Percentiles rank a stretch among this genome's conserved stretches.
phyloP scores from a whole-genome alignment of 2,797 vertebrate species.

The Peromyscus attwateri region DNA sequence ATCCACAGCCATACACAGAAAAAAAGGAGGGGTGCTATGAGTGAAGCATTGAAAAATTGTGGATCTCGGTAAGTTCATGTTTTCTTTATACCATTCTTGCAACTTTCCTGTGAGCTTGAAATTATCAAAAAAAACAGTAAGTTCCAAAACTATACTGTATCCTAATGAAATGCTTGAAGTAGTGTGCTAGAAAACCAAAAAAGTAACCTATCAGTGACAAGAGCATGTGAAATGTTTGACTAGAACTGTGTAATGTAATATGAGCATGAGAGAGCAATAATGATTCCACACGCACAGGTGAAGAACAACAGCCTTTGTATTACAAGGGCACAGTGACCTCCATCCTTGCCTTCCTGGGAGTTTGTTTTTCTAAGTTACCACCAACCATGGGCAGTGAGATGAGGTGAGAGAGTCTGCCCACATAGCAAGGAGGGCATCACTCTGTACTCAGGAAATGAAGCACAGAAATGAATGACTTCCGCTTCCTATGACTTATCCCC shows the following conservation, averaged over 20 bases:
- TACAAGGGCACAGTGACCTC: not conserved
- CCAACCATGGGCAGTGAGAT: not conserved
- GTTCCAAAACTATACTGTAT: not conserved
- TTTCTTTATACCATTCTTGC: not conserved
- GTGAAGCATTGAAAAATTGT: not conserved
- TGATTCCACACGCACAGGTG: not conserved
- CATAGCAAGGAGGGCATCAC: not conserved
- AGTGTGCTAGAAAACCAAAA: not conserved
- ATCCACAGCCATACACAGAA: not conserved
- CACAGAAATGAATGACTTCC: not conserved
- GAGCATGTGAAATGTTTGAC: not conserved
- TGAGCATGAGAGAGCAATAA: not conserved
- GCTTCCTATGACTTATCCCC: not conserved
- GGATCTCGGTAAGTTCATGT: not conserved
- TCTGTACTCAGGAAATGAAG: not conserved
- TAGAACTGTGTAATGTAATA: not conserved
- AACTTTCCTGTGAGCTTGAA: not conserved
- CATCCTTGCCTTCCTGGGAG: not conserved
- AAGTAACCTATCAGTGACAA: not conserved
- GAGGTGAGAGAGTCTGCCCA: not conserved
- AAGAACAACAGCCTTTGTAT: not conserved
- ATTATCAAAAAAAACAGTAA: slow-evolving; percentile 38
- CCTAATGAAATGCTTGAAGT: not conserved
- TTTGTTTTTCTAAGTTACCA: slow-evolving; percentile 31
- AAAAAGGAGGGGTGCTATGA: not conserved